Percentiles rank a stretch among this genome's conserved stretches.
These are phyloP conservation scores for Escarpia spicata DNA, from an alignment of 2,888 invertebrate species.

Conservation along the genomic window DNA sequence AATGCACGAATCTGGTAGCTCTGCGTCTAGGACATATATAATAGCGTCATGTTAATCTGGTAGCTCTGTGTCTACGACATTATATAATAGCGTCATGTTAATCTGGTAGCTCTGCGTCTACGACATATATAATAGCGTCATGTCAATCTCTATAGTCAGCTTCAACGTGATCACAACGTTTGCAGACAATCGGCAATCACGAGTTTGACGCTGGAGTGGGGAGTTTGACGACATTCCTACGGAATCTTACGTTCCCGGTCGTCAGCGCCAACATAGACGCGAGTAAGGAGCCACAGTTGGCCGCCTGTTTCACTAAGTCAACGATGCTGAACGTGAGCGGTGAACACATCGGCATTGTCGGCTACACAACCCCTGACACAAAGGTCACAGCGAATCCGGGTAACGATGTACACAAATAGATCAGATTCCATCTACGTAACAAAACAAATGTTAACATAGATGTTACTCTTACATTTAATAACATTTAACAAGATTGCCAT, in stretches of 20 bases:
- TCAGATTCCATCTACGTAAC: too few species aligned
- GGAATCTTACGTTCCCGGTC: slow-evolving; percentile 77
- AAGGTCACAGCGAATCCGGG: slow-evolving; percentile 48
- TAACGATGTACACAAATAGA: slow-evolving; percentile 28
- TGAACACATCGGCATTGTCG: slow-evolving; percentile 81
- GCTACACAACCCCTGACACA: slow-evolving; percentile 87
- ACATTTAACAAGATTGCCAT: too few species aligned
- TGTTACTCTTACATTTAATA: too few species aligned
- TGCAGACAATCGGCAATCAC: slow-evolving; percentile 90
- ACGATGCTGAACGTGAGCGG: slow-evolving; percentile 75
- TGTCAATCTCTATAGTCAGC: background rate
- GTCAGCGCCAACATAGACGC: slow-evolving; percentile 82
- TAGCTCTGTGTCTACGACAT: too few species aligned
- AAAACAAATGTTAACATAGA: too few species aligned
- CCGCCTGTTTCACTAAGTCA: slow-evolving; percentile 73
- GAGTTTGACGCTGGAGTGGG: slow-evolving; percentile 86
- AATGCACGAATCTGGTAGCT: too few species aligned
- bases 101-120: too few species aligned
- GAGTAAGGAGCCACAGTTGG: slow-evolving; percentile 72
- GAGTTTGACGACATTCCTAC: slow-evolving; percentile 80
- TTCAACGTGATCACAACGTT: background rate
- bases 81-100: too few species aligned
- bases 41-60: too few species aligned
- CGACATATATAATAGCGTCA: too few species aligned
- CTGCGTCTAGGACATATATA: too few species aligned